A percentile compares a stretch with the other conserved stretches of the same genome.
These are phyloP conservation scores for Hirundichthys speculiger DNA, from an alignment of 2,113 vertebrate species.

Conservation along the genomic window DNA sequence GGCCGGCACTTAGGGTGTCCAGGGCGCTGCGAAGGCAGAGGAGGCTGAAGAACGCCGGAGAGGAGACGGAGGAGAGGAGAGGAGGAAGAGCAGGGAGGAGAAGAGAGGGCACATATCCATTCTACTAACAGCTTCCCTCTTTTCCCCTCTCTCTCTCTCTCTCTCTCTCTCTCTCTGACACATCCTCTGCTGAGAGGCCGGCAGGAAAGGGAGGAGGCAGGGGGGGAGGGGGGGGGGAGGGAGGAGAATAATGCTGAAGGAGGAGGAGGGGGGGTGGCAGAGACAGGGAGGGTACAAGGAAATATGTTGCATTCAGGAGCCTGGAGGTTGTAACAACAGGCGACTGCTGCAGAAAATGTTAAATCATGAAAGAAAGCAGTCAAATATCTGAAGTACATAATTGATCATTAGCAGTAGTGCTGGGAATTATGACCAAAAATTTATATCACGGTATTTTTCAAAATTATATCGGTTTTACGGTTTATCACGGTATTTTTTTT, in stretches of 20 bases:
- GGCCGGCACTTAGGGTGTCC: slow-evolving; percentile 37
- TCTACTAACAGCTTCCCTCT: slow-evolving; percentile 73
- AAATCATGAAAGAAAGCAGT: slow-evolving; percentile 18
- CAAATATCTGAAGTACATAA: too few relatives aligned
- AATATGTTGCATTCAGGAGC: slow-evolving; percentile 53
- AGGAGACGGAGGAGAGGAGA: slow-evolving; percentile 32
- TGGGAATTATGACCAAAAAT: too few relatives aligned
- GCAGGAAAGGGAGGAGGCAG: slow-evolving; percentile 78
- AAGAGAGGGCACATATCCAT: slow-evolving; percentile 67
- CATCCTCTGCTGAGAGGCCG: slow-evolving; percentile 77
- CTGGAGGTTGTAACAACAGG: too few relatives aligned
- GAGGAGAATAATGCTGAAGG: slow-evolving; percentile 13
- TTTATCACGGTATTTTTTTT: too few relatives aligned
- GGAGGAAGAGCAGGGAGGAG: slow-evolving; percentile 29
- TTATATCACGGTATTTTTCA: too few relatives aligned
- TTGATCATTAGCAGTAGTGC: too few relatives aligned
- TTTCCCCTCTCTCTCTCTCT: slow-evolving; percentile 48
- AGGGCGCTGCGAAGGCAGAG: slow-evolving; percentile 26
- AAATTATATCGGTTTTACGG: too few relatives aligned
- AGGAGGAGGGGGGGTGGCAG: slow-evolving; percentile 21
- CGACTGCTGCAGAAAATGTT: slow-evolving; percentile 13
- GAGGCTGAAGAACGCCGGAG: slow-evolving; percentile 22
- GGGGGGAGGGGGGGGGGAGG: slow-evolving; percentile 33
- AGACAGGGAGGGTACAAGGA: slow-evolving; percentile 17
- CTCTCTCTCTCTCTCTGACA: slow-evolving; percentile 72